These are phyloP conservation scores for Bursaphelenchus mucronatus DNA, from an alignment of 1,140 invertebrate species.

Conservation along the genomic window DNA sequence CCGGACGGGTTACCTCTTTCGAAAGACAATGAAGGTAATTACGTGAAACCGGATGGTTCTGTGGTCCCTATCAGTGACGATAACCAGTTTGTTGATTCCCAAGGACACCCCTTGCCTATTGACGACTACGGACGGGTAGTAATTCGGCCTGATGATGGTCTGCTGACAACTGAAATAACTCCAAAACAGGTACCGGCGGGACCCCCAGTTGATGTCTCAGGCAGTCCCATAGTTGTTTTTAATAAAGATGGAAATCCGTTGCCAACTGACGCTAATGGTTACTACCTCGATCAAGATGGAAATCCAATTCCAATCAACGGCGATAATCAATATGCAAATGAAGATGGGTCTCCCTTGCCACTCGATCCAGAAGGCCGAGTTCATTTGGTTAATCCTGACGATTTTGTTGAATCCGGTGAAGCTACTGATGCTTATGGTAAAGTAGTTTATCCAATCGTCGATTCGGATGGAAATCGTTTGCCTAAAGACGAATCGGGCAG, in stretches of 20 bases:
- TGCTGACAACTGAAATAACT: constrained; percentile 3
- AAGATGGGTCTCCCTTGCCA: not conserved
- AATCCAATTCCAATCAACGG: constrained; percentile 15
- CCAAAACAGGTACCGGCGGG: constrained; percentile 25
- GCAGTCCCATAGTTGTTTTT: constrained; percentile 6
- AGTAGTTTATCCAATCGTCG: constrained; percentile 32
- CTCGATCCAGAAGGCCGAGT: no score
- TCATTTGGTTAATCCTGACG: not conserved
- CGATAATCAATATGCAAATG: constrained; percentile 1
- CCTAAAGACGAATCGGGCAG: constrained; percentile 38
- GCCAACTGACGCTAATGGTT: constrained; percentile 27
- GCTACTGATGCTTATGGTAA: constrained; percentile 15
- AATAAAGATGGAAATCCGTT: constrained; percentile 28
- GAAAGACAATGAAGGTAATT: constrained; percentile 39
- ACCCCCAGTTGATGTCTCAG: no score
- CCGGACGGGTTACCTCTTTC: constrained; percentile 52
- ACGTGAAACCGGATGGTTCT: not conserved
- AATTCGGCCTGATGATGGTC: constrained; percentile 8
- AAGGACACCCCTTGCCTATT: constrained; percentile 26
- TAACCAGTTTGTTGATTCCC: not conserved
- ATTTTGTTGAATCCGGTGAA: not conserved
- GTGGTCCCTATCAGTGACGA: not conserved
- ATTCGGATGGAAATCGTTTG: constrained; percentile 25
- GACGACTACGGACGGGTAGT: constrained; percentile 32
- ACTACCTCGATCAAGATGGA: not conserved